These are phyloP conservation scores for Leptopilina myrica DNA, from an alignment of 2,888 invertebrate genomes.

Conservation along the genomic window DNA sequence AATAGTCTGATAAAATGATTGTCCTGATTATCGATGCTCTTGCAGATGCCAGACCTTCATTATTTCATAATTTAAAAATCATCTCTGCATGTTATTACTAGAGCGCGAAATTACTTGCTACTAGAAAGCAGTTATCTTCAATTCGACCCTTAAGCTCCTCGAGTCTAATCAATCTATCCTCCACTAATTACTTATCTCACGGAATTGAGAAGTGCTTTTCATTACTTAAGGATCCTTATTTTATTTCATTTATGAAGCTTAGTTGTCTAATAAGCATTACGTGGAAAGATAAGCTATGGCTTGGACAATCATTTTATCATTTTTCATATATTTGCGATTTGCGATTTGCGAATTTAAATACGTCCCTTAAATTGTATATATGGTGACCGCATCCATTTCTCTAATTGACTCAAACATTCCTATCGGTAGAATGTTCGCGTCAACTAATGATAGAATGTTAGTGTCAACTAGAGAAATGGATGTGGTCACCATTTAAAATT, in stretches of 20 bases:
- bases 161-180: constrained; percentile 6
- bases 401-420: too few species aligned
- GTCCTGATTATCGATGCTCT: constrained; percentile 12
- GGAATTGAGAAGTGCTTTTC: background rate
- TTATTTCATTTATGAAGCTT: constrained; percentile 1
- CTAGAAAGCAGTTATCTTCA: constrained; percentile 1
- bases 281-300: too few species aligned
- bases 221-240: background rate
- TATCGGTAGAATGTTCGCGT: too few species aligned
- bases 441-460: too few species aligned
- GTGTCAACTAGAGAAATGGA: too few species aligned
- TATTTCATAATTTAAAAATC: constrained; percentile 9
- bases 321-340: too few species aligned
- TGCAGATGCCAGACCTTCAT: constrained; percentile 14
- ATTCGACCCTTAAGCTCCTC: constrained; percentile 10
- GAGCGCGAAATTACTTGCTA: background rate
- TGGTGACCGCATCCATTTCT: too few species aligned
- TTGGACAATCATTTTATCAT: too few species aligned
- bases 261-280: background rate
- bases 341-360: too few species aligned
- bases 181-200: constrained; percentile 4
- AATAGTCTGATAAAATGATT: background rate
- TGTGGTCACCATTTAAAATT: too few species aligned
- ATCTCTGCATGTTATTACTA: constrained; percentile 9
- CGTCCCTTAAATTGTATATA: too few species aligned